Evolutionary conservation across 1,140 invertebrate species (phyloP).

Genomic region (Aphelenchoides fujianensis): DNA sequence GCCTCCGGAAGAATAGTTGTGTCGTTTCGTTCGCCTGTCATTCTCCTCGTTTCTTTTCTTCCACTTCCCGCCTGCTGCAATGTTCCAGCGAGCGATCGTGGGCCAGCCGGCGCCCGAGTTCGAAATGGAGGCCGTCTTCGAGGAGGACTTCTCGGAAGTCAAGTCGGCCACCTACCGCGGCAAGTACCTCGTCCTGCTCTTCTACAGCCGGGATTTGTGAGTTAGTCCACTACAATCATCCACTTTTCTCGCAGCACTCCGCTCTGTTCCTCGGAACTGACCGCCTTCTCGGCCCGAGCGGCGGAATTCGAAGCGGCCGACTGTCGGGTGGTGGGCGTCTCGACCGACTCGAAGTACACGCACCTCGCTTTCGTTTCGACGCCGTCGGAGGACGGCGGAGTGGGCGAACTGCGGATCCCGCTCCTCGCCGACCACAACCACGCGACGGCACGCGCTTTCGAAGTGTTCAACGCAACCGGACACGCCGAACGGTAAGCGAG

Average conservation of each 20-base stretch:
- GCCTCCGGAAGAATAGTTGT: too few species aligned
- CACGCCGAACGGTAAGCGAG: not conserved
- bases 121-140: not conserved
- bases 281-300: not conserved
- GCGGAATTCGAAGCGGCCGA: not conserved
- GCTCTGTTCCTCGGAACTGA: not conserved
- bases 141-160: not conserved
- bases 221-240: not conserved
- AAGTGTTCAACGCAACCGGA: not conserved
- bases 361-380: not conserved
- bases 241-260: not conserved
- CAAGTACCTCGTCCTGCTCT: conserved; percentile 6
- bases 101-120: not conserved
- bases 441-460: not conserved
- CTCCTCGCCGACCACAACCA: not conserved
- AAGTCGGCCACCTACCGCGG: not conserved
- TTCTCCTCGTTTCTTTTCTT: too few species aligned
- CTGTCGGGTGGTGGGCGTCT: conserved; percentile 2
- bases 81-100: not conserved
- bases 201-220: conserved; percentile 9
- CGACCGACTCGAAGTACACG: conserved; percentile 8
- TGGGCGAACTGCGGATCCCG: not conserved
- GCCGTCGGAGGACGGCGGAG: not conserved
- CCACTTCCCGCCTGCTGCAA: too few species aligned
- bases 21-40: too few species aligned